These are phyloP conservation scores for Electrophaes corylata DNA, from an alignment of 2,888 invertebrate genomes.

Conservation along the genomic window DNA sequence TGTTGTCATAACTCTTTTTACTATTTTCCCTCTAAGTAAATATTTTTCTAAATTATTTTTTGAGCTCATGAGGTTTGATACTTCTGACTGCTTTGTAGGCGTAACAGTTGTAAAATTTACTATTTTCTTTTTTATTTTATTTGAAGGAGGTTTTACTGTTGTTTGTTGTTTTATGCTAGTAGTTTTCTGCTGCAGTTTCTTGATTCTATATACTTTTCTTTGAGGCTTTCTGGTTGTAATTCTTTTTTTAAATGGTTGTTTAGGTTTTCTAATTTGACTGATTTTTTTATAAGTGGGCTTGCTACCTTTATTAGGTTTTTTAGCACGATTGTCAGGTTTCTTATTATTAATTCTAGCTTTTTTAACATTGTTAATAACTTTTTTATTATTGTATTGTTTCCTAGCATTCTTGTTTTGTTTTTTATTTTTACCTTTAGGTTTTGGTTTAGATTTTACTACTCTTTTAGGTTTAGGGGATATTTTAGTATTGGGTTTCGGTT, in stretches of 20 bases:
- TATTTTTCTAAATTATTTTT: slow-evolving; percentile 27
- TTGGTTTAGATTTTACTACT: slow-evolving; percentile 4
- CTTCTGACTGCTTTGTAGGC: neutral
- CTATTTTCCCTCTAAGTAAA: slow-evolving; percentile 40
- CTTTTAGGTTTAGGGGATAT: slow-evolving; percentile 3
- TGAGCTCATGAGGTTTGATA: slow-evolving; percentile 25
- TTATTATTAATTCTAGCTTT: slow-evolving; percentile 2
- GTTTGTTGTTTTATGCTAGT: neutral
- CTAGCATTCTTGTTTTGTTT: neutral
- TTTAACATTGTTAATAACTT: neutral
- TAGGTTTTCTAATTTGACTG: slow-evolving; percentile 22
- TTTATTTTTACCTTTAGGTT: slow-evolving; percentile 11
- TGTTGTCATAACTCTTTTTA: slow-evolving; percentile 50
- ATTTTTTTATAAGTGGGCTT: slow-evolving; percentile 12
- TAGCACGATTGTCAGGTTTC: slow-evolving; percentile 12
- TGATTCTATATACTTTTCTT: slow-evolving; percentile 10
- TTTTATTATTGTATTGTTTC: slow-evolving; percentile 25
- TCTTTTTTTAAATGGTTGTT: slow-evolving; percentile 25
- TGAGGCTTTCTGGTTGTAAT: slow-evolving; percentile 5
- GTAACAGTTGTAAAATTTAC: neutral
- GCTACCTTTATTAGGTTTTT: slow-evolving; percentile 16
- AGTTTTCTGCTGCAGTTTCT: neutral
- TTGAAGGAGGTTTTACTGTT: slow-evolving; percentile 11
- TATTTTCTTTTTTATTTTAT: slow-evolving; percentile 22
- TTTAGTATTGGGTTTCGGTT: neutral